Base-by-base conservation (phyloP, 2,888 invertebrate genomes). In the Pantelozetes paolii region DNA sequence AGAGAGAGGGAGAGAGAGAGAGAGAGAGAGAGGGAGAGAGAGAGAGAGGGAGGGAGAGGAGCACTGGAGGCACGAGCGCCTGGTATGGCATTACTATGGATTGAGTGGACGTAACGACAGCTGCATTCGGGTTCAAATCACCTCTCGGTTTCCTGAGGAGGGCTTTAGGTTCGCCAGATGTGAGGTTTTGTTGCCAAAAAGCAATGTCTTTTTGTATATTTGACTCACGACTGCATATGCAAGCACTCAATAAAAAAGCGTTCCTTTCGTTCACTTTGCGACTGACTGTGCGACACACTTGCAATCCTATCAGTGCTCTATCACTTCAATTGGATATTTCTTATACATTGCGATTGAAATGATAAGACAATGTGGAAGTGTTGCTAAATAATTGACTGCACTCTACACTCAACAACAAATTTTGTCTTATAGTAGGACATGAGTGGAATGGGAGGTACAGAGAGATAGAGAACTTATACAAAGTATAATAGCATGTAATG, bases 91-190 rank as follows among this genome's bases (percentile, higher is more conserved):
- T 64, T 64, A 36, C 64, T 18, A 36, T 30, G 36, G 15, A n/a
- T 64, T 9, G 15, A 20, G 64, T 64, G 64, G 64, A 64, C 64
- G 64, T 64, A 64, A 64, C 64, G 64, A 64, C 64, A 64, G 64
- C 64, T 64, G 64, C 36, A 45, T 36, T 15, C n/a, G 1, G 64
- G 64, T 64, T 64, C 64, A 64, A 64, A 64, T 64, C 64, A 64
- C 64, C 64, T 64, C 64, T 64, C 54, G 20, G 64, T 64, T 64
- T 64, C 64, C 64, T 64, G 64, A 48, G 48, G 64, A 64, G 64
- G 64, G 64, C 30, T 64, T 59, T 64, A 64, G 64, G 64, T 64
- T 64, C 64, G 64, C 64, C 64, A 64, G 64, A 64, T 64, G 64
- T 64, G 28, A 57, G 20, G 57, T 64, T 64, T 64, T 36, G 20